phyloP scores from a whole-genome alignment of 2,888 invertebrate genomes.

The Limnephilus lunatus region DNA sequence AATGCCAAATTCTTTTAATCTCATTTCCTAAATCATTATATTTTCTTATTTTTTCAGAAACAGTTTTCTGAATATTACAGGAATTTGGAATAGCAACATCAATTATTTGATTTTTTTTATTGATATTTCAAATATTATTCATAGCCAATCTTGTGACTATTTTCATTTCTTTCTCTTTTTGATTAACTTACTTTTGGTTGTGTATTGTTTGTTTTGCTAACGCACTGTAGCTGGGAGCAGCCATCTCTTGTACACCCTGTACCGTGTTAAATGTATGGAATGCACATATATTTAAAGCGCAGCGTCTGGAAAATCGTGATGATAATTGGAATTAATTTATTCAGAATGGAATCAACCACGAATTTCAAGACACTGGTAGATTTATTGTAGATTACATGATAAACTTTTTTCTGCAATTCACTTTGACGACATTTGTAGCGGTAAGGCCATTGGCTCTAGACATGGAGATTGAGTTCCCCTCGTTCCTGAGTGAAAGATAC shows the following conservation, averaged over 20 bases:
- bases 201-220: slow-evolving; percentile 45
- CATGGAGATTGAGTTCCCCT: not conserved
- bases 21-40: no score
- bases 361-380: not conserved
- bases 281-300: not conserved
- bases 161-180: not conserved
- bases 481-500: not conserved
- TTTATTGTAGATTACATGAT: no score
- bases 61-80: no score
- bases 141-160: not conserved
- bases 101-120: no score
- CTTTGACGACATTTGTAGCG: not conserved
- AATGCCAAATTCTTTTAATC: no score
- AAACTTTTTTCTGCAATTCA: no score
- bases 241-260: slow-evolving; percentile 75
- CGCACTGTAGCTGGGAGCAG: slow-evolving; percentile 71
- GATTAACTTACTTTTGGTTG: slow-evolving; percentile 8
- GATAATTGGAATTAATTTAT: not conserved
- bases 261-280: slow-evolving; percentile 74
- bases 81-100: no score
- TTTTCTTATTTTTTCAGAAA: no score
- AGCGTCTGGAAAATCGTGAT: not conserved
- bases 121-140: not conserved
- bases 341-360: not conserved
- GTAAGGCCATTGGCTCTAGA: not conserved